phyloP scores from a whole-genome alignment of 2,797 vertebrate species.

The Anabas testudineus region DNA sequence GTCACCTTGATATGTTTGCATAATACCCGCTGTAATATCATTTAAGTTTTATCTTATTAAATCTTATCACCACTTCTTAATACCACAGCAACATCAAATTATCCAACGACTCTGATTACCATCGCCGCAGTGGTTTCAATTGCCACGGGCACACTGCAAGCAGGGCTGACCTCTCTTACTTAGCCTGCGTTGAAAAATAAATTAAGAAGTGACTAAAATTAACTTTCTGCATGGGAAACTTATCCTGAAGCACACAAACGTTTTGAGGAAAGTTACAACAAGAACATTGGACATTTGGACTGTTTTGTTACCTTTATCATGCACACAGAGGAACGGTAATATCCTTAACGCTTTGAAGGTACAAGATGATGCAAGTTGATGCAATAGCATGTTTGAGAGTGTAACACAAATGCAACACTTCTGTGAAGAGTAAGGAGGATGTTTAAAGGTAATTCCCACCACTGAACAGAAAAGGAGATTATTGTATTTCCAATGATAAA shows the following conservation, averaged over 20 bases:
- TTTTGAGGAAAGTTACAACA: conserved; percentile 29
- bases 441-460: neutral
- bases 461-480: neutral
- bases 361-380: conserved; percentile 54
- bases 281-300: conserved; percentile 5
- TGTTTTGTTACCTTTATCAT: conserved; percentile 9
- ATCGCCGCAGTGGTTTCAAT: neutral
- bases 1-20: neutral
- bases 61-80: conserved; percentile 1
- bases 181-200: neutral
- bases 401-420: conserved; percentile 29
- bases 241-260: neutral
- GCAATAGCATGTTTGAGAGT: conserved; percentile 24
- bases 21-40: neutral
- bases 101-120: conserved; percentile 17
- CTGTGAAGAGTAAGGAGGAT: neutral
- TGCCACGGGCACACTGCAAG: neutral
- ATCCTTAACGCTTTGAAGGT: conserved; percentile 6
- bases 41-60: conserved; percentile 3
- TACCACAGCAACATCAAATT: conserved; percentile 12
- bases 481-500: neutral
- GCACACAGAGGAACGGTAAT: neutral
- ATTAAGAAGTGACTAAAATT: conserved; percentile 22
- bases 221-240: conserved; percentile 10
- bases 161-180: neutral